Conservation (phyloP, 1,140 invertebrate genomes). For the Drosophila melanica region DNA sequence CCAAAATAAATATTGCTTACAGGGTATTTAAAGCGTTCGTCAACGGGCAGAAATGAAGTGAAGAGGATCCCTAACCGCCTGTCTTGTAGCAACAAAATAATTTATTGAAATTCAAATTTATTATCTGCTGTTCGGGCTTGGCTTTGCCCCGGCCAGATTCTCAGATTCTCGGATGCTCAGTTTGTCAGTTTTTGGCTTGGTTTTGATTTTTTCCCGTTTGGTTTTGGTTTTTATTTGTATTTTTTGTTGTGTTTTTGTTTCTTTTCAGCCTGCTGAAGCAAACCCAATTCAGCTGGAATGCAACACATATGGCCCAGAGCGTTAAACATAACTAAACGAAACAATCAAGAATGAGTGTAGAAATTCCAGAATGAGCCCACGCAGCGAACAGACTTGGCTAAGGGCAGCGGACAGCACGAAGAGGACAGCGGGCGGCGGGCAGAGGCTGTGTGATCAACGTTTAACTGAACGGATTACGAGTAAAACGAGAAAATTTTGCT, state of each 20-base stretch:
- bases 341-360: conserved; percentile 82
- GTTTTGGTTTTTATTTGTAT: conserved; percentile 16
- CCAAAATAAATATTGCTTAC: not conserved
- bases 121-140: conserved; percentile 60
- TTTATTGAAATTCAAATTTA: conserved; percentile 83
- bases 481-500: conserved; percentile 45
- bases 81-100: conserved; percentile 79
- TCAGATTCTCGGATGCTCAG: conserved; percentile 22
- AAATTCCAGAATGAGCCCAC: conserved; percentile 82
- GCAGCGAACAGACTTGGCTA: conserved; percentile 47
- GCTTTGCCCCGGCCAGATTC: conserved; percentile 14
- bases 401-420: not conserved
- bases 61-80: conserved; percentile 45
- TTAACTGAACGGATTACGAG: conserved; percentile 64
- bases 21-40: conserved; percentile 30
- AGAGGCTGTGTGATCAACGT: conserved; percentile 52
- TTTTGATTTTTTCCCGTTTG: conserved; percentile 37
- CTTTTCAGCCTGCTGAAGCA: conserved; percentile 27
- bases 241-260: conserved; percentile 11
- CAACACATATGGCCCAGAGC: conserved; percentile 77
- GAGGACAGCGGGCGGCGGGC: not conserved
- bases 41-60: conserved; percentile 36
- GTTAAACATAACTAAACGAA: conserved; percentile 77
- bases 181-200: conserved; percentile 30
- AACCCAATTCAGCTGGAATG: conserved; percentile 78